Base-by-base conservation (phyloP, 1,140 invertebrate species). In the Saccostrea glomerata region DNA sequence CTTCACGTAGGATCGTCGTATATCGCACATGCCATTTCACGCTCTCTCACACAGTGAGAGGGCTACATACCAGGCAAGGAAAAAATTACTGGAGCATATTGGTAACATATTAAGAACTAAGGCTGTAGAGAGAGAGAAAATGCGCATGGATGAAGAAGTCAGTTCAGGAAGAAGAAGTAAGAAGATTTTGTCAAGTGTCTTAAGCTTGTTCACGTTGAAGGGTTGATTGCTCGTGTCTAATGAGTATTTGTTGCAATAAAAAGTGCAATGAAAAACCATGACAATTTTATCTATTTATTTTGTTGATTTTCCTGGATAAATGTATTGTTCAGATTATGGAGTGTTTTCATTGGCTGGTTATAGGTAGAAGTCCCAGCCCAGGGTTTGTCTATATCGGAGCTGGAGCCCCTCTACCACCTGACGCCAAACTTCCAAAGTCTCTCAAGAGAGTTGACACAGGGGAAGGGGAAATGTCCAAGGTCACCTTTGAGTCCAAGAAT, bases 21-120 rank as follows among this genome's bases (percentile, higher is more conserved):
- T 95, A 56, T 94, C 94, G 70, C 94, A 95, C 88, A 94, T 94
- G 89, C 95, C 95, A 2, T 95, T 95, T 89, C 94, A 95, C 90
- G 94, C 95, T 25, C 89, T 95, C 13, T 94, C 94, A 12, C 93
- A 92, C 84, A 89, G 92, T 70, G 94, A 95, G 84, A 82, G 95
- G 47, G 94, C 94, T 73, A 94, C 94, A 3, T 95, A 94, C 89
- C 95, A 95, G 88, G 94, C 92, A 36, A 92, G 94, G 5, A 91
- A 91, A 40, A 92, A 93, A 73, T 87, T 95, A 20, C 91, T 95
- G 1, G 92, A 84, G 60, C 94, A 95, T 90, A 77, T 95, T 23
- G 94, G 94, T 20, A 92, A 93, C 60, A 91, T 94, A n/a, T 82
- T 94, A 55, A 87, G 95, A 58, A 91, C 89, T 3, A 93, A 94